Evolutionary conservation across 2,797 vertebrate genomes (phyloP).

Genomic region (Myotis vivesi): DNA sequence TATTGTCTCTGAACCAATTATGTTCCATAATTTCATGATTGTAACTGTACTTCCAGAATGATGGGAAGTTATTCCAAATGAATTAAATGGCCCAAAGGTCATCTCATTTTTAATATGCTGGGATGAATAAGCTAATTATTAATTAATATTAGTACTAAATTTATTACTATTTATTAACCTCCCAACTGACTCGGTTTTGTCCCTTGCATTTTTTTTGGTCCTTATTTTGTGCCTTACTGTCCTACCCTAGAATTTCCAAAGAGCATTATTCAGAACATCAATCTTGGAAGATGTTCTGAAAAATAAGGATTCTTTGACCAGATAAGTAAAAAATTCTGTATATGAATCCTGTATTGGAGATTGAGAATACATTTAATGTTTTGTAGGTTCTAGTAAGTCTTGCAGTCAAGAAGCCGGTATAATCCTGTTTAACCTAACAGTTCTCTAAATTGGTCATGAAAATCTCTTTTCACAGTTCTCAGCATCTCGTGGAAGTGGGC

Average conservation of each 20-base stretch:
- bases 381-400: neutral
- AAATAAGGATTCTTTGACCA: neutral
- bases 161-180: neutral
- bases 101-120: neutral
- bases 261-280: neutral
- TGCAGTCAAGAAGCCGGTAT: neutral
- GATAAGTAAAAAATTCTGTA: neutral
- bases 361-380: neutral
- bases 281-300: neutral
- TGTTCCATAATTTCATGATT: conserved; percentile 2
- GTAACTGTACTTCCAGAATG: conserved; percentile 1
- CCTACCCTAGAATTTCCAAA: neutral
- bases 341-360: neutral
- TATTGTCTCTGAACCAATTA: conserved; percentile 33
- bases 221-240: neutral
- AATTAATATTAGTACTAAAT: no score
- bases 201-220: neutral
- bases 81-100: neutral
- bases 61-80: conserved; percentile 31
- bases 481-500: neutral
- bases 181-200: neutral
- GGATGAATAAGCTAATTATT: conserved; percentile 22
- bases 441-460: neutral
- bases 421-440: neutral
- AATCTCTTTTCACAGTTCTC: neutral